Percentiles rank a stretch among this genome's conserved stretches.
Evolutionary conservation across 2,113 vertebrate genomes (phyloP).

Genomic region (Sakesphorus luctuosus): DNA sequence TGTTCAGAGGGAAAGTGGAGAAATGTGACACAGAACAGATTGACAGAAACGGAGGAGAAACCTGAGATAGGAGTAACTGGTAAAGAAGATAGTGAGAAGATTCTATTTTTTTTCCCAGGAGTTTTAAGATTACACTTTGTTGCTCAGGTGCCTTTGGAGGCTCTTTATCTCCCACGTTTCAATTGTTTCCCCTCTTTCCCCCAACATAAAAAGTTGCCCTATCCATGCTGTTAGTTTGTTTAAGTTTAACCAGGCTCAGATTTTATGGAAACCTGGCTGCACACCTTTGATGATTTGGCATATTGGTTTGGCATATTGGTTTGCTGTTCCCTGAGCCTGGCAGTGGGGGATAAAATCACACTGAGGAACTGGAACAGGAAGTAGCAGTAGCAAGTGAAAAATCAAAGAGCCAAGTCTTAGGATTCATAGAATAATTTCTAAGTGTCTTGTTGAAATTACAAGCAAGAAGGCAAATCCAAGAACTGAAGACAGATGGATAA

Average conservation of each 20-base stretch:
- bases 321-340: neutral
- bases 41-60: neutral
- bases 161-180: neutral
- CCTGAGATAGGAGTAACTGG: neutral
- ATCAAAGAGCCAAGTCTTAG: neutral
- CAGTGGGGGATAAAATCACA: neutral
- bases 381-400: neutral
- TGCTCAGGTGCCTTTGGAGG: neutral
- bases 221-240: neutral
- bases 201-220: neutral
- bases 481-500: neutral
- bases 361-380: neutral
- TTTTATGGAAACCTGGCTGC: neutral
- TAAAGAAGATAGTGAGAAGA: neutral
- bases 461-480: neutral
- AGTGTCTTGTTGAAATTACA: neutral
- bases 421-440: neutral
- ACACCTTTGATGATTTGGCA: neutral
- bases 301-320: neutral
- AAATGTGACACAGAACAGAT: neutral
- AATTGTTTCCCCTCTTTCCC: neutral
- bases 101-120: neutral
- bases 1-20: neutral
- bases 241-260: neutral
- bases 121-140: neutral